These are phyloP conservation scores for Thalassarche chlororhynchos DNA, from an alignment of 2,113 vertebrate species.

Conservation along the genomic window DNA sequence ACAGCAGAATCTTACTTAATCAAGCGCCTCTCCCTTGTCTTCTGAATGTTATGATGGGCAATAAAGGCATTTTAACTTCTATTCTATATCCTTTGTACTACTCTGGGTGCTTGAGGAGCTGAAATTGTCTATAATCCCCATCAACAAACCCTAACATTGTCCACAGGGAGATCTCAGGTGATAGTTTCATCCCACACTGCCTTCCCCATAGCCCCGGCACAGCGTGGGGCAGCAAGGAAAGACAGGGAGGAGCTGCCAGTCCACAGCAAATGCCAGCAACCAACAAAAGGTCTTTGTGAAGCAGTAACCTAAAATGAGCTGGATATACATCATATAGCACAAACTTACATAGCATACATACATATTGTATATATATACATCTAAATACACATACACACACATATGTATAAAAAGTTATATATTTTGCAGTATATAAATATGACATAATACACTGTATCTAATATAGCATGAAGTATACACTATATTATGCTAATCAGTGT, in stretches of 20 bases:
- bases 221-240: not conserved
- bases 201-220: not conserved
- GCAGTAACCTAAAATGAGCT: not conserved
- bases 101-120: not conserved
- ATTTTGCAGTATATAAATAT: not conserved
- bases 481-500: not conserved
- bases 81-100: not conserved
- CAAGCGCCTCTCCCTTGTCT: not conserved
- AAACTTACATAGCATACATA: not conserved
- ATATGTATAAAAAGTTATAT: not conserved
- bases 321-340: not conserved
- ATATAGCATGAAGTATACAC: not conserved
- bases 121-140: not conserved
- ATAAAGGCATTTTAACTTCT: not conserved
- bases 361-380: not conserved
- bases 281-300: not conserved
- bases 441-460: not conserved
- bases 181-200: not conserved
- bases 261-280: not conserved
- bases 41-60: not conserved
- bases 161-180: fast-evolving
- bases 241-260: not conserved
- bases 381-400: not conserved
- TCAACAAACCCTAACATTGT: not conserved
- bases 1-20: not conserved